These are phyloP conservation scores for Aphis gossypii DNA, from an alignment of 1,140 invertebrate species.

Conservation along the genomic window DNA sequence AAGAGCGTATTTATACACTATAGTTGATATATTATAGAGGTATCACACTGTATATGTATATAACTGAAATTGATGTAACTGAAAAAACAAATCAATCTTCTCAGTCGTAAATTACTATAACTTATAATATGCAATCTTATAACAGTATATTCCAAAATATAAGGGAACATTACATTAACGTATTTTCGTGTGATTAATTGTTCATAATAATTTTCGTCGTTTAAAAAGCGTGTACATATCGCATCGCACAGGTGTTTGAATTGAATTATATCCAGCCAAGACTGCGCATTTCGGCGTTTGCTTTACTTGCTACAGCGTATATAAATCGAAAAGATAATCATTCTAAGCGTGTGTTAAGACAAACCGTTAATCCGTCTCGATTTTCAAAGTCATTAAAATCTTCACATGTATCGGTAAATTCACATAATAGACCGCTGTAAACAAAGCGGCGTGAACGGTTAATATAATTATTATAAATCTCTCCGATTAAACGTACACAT, in stretches of 20 bases:
- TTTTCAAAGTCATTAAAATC: slow-evolving; percentile 17
- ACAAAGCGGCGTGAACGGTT: neutral
- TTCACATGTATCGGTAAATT: neutral
- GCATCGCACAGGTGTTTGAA: neutral
- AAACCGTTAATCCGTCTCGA: neutral
- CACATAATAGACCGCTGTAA: neutral
- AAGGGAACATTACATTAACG: neutral
- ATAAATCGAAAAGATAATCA: neutral
- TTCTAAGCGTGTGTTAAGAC: neutral
- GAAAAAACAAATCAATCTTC: neutral
- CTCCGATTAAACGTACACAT: neutral
- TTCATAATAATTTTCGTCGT: neutral
- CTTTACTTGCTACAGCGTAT: neutral
- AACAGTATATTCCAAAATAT: neutral
- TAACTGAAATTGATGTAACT: neutral
- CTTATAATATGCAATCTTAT: neutral
- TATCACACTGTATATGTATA: neutral
- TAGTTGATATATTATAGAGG: neutral
- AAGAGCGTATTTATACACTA: neutral
- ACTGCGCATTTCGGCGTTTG: neutral
- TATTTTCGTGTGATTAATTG: neutral
- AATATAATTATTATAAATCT: slow-evolving; percentile 32
- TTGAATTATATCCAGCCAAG: neutral
- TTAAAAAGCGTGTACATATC: neutral
- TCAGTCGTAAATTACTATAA: neutral